Percentiles rank a stretch among this genome's conserved stretches.
These are phyloP conservation scores for Pinctada fucata DNA, from an alignment of 2,888 invertebrate genomes.

Conservation along the genomic window DNA sequence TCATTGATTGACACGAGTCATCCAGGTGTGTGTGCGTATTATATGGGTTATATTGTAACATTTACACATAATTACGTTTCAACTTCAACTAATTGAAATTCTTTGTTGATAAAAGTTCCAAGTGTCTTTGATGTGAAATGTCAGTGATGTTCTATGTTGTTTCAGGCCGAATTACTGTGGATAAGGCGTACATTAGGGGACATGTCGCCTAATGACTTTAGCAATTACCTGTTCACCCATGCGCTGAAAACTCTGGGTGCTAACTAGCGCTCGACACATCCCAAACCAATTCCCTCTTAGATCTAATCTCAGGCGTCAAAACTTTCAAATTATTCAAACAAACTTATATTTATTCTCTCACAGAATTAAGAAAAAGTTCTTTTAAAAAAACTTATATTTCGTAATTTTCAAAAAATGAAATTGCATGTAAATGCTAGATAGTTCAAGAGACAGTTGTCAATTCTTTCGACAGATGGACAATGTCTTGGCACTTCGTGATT, in stretches of 20 bases:
- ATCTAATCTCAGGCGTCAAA: no score
- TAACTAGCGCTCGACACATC: background rate
- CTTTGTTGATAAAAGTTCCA: conserved; percentile 1
- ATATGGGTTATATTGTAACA: conserved; percentile 1
- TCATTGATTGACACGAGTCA: conserved; percentile 3
- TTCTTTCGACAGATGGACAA: background rate
- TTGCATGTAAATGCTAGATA: no score
- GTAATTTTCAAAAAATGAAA: no score
- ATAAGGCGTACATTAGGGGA: background rate
- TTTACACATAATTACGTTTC: background rate
- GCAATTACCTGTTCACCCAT: background rate
- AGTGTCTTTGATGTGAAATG: background rate
- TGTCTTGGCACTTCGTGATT: background rate
- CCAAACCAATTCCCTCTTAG: no score
- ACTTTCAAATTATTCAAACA: no score
- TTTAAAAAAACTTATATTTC: no score
- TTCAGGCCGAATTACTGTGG: background rate
- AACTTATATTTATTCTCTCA: no score
- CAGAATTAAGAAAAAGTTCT: no score
- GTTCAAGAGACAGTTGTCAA: no score
- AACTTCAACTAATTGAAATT: background rate
- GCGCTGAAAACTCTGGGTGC: background rate
- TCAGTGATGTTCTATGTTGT: background rate
- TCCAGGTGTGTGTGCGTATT: background rate
- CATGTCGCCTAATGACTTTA: background rate